Evolutionary conservation across 2,888 invertebrate species (phyloP).

Genomic region (Mesochorus sp.): DNA sequence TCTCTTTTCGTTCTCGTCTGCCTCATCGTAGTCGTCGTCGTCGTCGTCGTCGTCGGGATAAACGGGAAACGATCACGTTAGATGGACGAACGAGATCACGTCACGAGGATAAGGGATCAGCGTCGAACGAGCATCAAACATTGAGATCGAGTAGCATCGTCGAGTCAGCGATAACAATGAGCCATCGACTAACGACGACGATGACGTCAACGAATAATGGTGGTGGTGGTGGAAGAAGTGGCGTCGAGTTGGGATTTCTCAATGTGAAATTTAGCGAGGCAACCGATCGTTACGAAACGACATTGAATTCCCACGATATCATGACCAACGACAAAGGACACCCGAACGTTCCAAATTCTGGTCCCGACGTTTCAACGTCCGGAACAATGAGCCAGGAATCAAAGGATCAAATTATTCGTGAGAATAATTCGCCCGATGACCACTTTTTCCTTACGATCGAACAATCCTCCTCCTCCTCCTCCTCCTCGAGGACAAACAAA

Average conservation of each 20-base stretch:
- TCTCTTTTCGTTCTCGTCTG: neutral
- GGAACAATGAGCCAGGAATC: neutral
- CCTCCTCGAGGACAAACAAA: too few species aligned
- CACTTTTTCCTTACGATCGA: neutral
- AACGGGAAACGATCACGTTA: constrained; percentile 26
- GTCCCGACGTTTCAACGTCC: constrained; percentile 20
- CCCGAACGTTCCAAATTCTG: neutral
- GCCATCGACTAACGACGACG: constrained; percentile 38
- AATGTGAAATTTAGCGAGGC: constrained; percentile 24
- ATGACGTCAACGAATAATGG: constrained; percentile 9
- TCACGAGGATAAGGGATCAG: constrained; percentile 37
- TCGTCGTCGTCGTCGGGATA: constrained; percentile 17
- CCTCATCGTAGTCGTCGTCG: neutral
- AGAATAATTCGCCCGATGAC: constrained; percentile 1
- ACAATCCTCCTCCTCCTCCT: too few species aligned
- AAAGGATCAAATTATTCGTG: neutral
- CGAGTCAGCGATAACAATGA: constrained; percentile 51
- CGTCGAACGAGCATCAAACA: neutral
- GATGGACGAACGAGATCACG: constrained; percentile 25
- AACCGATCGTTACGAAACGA: constrained; percentile 19
- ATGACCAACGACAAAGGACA: constrained; percentile 15
- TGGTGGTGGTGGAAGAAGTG: too few species aligned
- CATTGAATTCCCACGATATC: constrained; percentile 13
- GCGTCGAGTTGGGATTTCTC: neutral
- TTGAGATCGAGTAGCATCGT: constrained; percentile 20